Percentiles rank a stretch among this genome's conserved stretches.
Conservation (phyloP, 2,797 vertebrate genomes). For the Spondyliosoma cantharus region DNA sequence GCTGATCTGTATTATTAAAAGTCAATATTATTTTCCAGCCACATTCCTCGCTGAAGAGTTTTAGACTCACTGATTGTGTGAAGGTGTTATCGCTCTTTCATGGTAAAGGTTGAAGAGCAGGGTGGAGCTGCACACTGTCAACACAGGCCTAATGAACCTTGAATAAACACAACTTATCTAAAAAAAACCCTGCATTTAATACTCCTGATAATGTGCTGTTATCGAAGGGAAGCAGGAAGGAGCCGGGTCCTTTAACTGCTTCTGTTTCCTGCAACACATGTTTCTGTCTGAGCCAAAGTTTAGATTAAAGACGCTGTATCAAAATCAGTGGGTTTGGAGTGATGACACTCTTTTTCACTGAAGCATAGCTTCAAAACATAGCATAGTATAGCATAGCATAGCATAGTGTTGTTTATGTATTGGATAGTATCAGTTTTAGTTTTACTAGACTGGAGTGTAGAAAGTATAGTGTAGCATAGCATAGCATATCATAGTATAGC, state of each 20-base stretch:
- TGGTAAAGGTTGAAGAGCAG: not conserved
- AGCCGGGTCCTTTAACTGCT: not conserved
- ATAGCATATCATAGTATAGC: not conserved
- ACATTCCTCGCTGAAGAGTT: not conserved
- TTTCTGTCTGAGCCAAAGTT: not conserved
- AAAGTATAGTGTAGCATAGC: not conserved
- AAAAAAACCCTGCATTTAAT: not conserved
- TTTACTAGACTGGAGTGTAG: not conserved
- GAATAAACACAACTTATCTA: not conserved
- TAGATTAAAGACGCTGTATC: not conserved
- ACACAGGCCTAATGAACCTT: not conserved
- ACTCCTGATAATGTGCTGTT: not conserved
- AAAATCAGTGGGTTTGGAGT: not conserved
- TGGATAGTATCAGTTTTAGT: too few species aligned
- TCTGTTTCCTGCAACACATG: not conserved
- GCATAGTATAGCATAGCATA: too few species aligned
- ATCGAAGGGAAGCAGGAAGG: conserved; percentile 3
- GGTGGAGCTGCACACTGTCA: not conserved
- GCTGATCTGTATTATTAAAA: not conserved
- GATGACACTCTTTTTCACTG: not conserved
- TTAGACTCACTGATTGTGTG: not conserved
- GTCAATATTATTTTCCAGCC: not conserved
- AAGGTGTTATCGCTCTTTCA: not conserved
- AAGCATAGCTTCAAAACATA: too few species aligned
- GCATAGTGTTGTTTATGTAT: too few species aligned